Evolutionary conservation across 1,140 invertebrate species (phyloP), one percentile per base, ranked within the genome.

Genomic region (Saccostrea cuccullata): DNA sequence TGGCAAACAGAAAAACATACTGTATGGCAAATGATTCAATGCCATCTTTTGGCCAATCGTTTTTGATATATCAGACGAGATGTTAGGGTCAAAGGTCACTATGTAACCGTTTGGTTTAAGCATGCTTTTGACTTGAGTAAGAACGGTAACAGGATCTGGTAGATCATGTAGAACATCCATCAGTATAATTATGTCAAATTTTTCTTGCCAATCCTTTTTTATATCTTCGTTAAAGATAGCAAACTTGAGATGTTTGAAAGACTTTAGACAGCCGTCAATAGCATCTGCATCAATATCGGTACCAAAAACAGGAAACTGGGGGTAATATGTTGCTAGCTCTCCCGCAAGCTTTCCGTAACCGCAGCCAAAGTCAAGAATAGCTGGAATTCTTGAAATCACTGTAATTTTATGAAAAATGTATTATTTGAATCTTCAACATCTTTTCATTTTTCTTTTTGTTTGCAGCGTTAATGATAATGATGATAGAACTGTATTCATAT

Each of bases 101-200:
- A 89, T 17, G 2, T 84, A 67, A 13, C 88, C 88, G 12, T 84
- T 77, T 30, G 86, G 55, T 73, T 89, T 89, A 26, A 89, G 64
- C 8, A 89, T 67, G 30, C 67, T 17, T 26, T 58, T 73, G 5
- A 89, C 82, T 58, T 84, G 58, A 5, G 47, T 40, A 36, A 89
- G 30, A 26, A 64, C 30, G 5, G 26, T 2, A 0, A 84, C 47
- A 5, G 86, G 88, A 60, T 87, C 17, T 20, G 88, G 82, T n/a
- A 89, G 82, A 58, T 89, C 88, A 85, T 89, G 88, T n/a, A 89
- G 30, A n/a, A 89, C 88, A 58, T 89, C 88, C 67, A 56, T 30
- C 23, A 87, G 9, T 20, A 89, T 58, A 15, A 89, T 47, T 6
- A 82, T 56, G 55, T 89, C 88, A 87, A 87, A 87, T n/a, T 84